Base-by-base conservation (phyloP, 2,113 vertebrate species). In the human (Homo sapiens) region DNA sequence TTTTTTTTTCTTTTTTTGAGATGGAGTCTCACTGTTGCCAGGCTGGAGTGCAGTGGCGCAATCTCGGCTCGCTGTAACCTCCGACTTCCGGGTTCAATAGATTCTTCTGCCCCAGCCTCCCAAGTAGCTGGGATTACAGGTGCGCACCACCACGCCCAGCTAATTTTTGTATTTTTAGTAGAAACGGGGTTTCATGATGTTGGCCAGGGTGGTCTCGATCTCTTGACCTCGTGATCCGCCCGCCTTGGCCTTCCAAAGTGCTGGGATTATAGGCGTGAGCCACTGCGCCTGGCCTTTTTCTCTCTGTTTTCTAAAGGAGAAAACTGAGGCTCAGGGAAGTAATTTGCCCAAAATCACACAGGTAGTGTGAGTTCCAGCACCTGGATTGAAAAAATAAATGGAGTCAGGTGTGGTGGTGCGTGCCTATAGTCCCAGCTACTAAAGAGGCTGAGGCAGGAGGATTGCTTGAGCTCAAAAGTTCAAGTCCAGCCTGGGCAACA, bases 251-350 rank as follows among this genome's bases (percentile, higher is more conserved):
- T 64, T 25, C 59, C 59, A 30, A 64, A 64, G 59, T 64, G 59
- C 59, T 64, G 27, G 59, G 59, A 64, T 64, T 30, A 64, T 4
- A 64, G 59, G 59, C 25, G 11, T 30, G 25, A 64, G 25, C 59
- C 59, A 64, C 59, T 5, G 11, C 11, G 2, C 27, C 59, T 2
- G 27, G 66, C 35, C 66, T 35, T 94, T 73, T 94, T 73, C 76
- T 78, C 38, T 78, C 83, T 32, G 10, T 93, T 93, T 96, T 52
- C 75, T 83, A 72, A 92, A 95, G 64, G 8, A 76, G 43, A 73
- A 89, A 78, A 91, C 25, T 18, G 50, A 96, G 84, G 17, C 9
- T 95, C 52, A 64, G 16, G 48, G 16, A 83, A 83, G 72, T 89
- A 68, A 94, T 78, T 94, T 95, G 52, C 13, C 48, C 22, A 59